These are phyloP conservation scores for Planiliza haematocheilus DNA, from an alignment of 2,113 vertebrate species.

Conservation along the genomic window DNA sequence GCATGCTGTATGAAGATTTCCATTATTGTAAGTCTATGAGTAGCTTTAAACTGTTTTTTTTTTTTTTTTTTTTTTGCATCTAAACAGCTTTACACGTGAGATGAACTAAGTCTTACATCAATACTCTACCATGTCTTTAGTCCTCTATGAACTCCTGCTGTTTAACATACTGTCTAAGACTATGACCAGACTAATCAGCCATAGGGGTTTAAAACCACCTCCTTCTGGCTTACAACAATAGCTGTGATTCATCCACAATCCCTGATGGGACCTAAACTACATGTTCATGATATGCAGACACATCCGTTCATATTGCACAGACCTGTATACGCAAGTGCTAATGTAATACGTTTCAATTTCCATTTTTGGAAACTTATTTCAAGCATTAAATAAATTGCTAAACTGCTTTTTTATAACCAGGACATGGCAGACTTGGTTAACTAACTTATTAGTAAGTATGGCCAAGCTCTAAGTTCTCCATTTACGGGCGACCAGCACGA, in stretches of 20 bases:
- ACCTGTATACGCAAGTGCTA: background rate
- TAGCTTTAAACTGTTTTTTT: background rate
- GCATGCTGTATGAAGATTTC: background rate
- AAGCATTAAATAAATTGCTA: background rate
- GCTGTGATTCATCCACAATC: conserved; percentile 49
- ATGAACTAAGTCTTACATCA: conserved; percentile 12
- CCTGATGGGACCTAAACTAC: conserved; percentile 22
- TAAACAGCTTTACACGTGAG: background rate
- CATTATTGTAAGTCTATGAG: background rate
- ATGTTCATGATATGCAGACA: conserved; percentile 18
- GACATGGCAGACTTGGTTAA: no score
- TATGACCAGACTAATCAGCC: conserved; percentile 19
- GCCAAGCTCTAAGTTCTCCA: no score
- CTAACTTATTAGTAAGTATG: no score
- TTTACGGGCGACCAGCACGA: no score
- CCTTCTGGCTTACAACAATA: conserved; percentile 1
- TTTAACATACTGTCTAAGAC: conserved; percentile 7
- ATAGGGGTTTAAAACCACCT: conserved; percentile 33
- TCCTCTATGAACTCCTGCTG: conserved; percentile 6
- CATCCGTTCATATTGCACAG: conserved; percentile 8
- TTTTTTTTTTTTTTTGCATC: background rate
- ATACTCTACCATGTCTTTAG: background rate
- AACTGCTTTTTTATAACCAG: background rate
- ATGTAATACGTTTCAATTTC: no score
- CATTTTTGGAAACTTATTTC: no score